Evolutionary conservation across 1,140 invertebrate species (phyloP).

Genomic region (Procambarus clarkii): DNA sequence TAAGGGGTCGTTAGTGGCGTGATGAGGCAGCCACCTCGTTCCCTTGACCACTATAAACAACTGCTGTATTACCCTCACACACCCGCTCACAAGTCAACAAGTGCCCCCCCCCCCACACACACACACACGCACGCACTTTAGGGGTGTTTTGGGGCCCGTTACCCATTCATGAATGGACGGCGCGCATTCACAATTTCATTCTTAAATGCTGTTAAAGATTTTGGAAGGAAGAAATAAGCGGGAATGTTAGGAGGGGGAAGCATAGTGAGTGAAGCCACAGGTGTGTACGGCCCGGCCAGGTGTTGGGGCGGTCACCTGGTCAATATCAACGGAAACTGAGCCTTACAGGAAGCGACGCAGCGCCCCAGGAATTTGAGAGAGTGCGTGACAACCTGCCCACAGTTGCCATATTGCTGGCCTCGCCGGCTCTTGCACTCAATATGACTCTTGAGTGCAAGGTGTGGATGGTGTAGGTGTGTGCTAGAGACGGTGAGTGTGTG

Average conservation of each 20-base stretch:
- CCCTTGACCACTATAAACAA: too few relatives aligned
- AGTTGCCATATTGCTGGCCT: neutral
- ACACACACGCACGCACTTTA: too few relatives aligned
- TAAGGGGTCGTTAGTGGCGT: too few relatives aligned
- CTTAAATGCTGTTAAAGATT: conserved; percentile 29
- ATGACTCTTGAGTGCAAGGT: neutral
- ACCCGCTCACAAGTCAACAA: too few relatives aligned
- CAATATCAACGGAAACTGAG: conserved; percentile 21
- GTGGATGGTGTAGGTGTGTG: neutral
- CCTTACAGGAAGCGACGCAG: conserved; percentile 46
- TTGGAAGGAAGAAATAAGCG: neutral
- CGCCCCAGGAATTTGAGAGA: conserved; percentile 41
- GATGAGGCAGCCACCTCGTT: too few relatives aligned
- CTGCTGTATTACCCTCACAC: too few relatives aligned
- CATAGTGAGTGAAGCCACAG: conserved; percentile 12
- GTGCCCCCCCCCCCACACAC: too few relatives aligned
- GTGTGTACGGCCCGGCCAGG: conserved; percentile 12
- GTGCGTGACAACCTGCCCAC: conserved; percentile 6
- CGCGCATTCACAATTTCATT: conserved; percentile 31
- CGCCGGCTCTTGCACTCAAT: neutral
- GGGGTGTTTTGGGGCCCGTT: too few relatives aligned
- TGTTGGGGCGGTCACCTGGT: neutral
- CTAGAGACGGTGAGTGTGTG: conserved; percentile 3
- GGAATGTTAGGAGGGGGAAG: neutral
- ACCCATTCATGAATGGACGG: conserved; percentile 6